Percentiles rank a stretch among this genome's conserved stretches.
These are phyloP conservation scores for Sitta europaea DNA, from an alignment of 2,113 vertebrate species.

Conservation along the genomic window DNA sequence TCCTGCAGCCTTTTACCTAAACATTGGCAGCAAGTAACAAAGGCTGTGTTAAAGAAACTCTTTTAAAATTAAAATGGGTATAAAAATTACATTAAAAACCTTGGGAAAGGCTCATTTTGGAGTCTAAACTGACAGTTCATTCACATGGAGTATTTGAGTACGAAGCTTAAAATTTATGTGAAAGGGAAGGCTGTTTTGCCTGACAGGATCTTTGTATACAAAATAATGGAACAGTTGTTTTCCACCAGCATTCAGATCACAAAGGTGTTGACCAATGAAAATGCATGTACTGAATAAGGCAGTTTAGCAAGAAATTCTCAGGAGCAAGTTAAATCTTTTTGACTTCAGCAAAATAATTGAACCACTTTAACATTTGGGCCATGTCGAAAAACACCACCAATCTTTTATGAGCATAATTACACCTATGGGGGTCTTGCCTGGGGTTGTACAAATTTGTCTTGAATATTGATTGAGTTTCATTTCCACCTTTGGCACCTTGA, in stretches of 20 bases:
- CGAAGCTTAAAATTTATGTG: neutral
- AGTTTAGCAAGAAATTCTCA: neutral
- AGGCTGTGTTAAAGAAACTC: neutral
- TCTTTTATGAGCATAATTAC: neutral
- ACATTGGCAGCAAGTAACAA: neutral
- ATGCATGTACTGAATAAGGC: neutral
- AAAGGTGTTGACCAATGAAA: neutral
- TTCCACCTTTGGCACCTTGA: neutral
- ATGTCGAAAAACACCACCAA: rapidly evolving
- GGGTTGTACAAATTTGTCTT: neutral
- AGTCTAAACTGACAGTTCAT: neutral
- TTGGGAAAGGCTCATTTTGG: neutral
- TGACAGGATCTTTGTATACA: neutral
- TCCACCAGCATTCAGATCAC: neutral
- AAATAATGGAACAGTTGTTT: neutral
- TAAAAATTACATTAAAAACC: neutral
- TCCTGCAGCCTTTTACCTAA: neutral
- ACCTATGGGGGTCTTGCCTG: neutral
- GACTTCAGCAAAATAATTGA: neutral
- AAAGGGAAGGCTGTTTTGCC: neutral
- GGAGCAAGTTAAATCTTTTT: neutral
- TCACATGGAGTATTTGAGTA: neutral
- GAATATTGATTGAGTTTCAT: neutral
- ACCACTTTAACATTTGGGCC: neutral
- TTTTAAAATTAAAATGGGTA: neutral